Base-by-base conservation (phyloP, 2,888 invertebrate species). In the Acleris cristana region DNA sequence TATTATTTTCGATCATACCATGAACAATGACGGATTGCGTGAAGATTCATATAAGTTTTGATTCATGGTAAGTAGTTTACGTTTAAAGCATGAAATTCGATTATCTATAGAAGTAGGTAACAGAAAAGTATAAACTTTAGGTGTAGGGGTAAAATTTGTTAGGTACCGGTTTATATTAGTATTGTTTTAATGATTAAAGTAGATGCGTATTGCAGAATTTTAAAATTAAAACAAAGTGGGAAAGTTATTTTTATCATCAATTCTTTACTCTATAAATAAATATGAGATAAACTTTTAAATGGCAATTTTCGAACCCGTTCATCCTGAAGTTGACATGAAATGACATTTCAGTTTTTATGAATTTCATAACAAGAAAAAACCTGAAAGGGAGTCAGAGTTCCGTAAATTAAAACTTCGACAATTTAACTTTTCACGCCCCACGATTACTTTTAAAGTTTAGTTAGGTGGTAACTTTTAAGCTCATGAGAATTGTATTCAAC, bases 361-460 rank as follows among this genome's bases (percentile, higher is more conserved):
- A 78, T 78, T 76, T 69, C 75, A 75, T 76, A 75, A 79, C 77
- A 80, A 74, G 73, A 72, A 70, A 70, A 74, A 70, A 69, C 72
- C 71, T 72, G 70, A 76, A 76, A 78, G 76, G 72, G 72, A 78
- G 73, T 80, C 73, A 70, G 77, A 80, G 76, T 79, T 81, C 69
- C 76, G 74, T 80, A 79, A 82, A 84, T 81, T 83, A 81, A 80
- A 88, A 88, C 87, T 87, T 84, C 74, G 73, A 81, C 88, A 89
- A 89, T 89, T 87, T 87, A 88, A 88, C 88, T 89, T 89, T 88
- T 87, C 86, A 81, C 82, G 80, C 79, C 75, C 75, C 76, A 75
- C 77, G 74, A 83, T 85, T 82, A 78, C 82, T 84, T 80, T 72
- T 21, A 60, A 75, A 80, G 71, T 79, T 75, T 73, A 73, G 75